phyloP scores from a whole-genome alignment of 1,140 invertebrate genomes.

The Protaetia brevitarsis region DNA sequence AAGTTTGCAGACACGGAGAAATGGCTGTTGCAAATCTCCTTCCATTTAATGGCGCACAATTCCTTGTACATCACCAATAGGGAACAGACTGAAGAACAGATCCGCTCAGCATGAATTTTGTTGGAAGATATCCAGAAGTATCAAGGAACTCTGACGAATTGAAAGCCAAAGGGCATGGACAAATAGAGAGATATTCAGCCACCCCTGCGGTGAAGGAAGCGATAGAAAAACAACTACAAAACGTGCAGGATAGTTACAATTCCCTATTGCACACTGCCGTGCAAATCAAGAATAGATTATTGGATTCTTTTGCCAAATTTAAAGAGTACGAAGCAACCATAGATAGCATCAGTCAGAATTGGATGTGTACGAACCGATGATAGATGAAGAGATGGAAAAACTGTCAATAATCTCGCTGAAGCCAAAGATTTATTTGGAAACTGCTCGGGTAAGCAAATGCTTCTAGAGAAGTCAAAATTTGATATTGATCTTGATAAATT shows the following conservation, averaged over 20 bases:
- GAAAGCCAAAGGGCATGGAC: constrained; percentile 76
- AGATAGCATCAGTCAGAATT: constrained; percentile 82
- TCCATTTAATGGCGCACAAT: constrained; percentile 95
- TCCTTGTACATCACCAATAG: constrained; percentile 88
- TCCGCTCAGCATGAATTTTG: constrained; percentile 78
- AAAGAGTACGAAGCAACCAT: constrained; percentile 90
- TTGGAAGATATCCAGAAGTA: constrained; percentile 85
- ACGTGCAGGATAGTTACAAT: constrained; percentile 92
- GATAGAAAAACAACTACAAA: constrained; percentile 82
- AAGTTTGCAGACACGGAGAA: constrained; percentile 91
- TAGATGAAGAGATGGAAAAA: constrained; percentile 59
- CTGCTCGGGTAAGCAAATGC: constrained; percentile 64
- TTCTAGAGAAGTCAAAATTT: background rate
- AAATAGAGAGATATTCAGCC: constrained; percentile 74
- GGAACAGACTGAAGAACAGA: constrained; percentile 87
- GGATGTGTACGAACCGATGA: constrained; percentile 74
- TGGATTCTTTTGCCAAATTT: constrained; percentile 87
- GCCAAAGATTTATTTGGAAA: constrained; percentile 70
- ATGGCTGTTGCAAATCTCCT: constrained; percentile 91
- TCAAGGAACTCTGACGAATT: constrained; percentile 75
- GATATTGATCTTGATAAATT: constrained; percentile 1
- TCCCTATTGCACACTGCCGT: constrained; percentile 85
- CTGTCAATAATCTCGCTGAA: constrained; percentile 65
- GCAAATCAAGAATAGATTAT: constrained; percentile 83
- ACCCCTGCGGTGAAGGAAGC: constrained; percentile 69